Evolutionary conservation across 1,140 invertebrate species (phyloP).

Genomic region (Trichonephila inaurata): DNA sequence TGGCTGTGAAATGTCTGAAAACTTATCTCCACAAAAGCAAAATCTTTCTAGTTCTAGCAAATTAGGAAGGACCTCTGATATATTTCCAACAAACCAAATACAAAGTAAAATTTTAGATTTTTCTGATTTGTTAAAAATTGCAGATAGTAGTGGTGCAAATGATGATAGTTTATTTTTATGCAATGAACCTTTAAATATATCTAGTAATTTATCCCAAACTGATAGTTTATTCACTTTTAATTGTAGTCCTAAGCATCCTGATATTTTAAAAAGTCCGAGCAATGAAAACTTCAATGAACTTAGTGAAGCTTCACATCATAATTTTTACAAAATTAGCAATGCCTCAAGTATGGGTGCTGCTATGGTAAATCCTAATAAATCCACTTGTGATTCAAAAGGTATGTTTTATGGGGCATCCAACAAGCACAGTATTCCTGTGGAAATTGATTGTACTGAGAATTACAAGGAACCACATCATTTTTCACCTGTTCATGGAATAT

Average conservation of each 20-base stretch:
- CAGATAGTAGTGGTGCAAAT: slow-evolving; percentile 28
- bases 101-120: slow-evolving; percentile 55
- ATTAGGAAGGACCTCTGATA: neutral
- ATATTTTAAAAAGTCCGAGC: neutral
- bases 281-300: neutral
- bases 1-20: slow-evolving; percentile 36
- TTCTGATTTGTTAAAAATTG: slow-evolving; percentile 52
- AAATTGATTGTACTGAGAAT: neutral
- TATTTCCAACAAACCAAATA: neutral
- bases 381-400: neutral
- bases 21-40: neutral
- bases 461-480: neutral
- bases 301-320: neutral
- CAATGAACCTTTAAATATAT: neutral
- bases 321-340: neutral
- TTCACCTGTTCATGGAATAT: neutral
- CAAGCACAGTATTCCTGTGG: neutral
- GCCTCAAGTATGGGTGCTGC: neutral
- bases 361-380: neutral
- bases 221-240: neutral
- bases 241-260: neutral
- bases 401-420: neutral
- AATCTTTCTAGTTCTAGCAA: neutral
- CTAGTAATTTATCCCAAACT: neutral
- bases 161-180: slow-evolving; percentile 15